Evolutionary conservation across 2,888 invertebrate species (phyloP), one percentile per base, ranked within the genome.

Genomic region (Heliconius hortense): DNA sequence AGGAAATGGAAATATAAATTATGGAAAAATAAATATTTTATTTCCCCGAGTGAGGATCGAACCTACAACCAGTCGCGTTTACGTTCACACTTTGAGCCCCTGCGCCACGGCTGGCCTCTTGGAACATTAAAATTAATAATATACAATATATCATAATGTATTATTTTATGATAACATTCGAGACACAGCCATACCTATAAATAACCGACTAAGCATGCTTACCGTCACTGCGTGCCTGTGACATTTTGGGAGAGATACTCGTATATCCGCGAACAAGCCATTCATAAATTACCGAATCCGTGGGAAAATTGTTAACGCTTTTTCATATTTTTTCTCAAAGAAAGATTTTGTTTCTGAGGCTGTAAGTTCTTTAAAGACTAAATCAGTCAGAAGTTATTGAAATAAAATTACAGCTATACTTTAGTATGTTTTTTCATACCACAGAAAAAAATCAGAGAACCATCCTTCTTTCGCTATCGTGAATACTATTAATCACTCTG

Each of bases 401-500:
- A 69, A 56, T 21, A 62, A 62, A 62, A 71, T 39, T n/a, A 62
- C 28, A 28, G 13, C 18, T 28, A 35, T 62, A 26, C 28, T n/a
- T 7, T 13, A 13, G 21, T 69, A n/a, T 48, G 48, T 59, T 35
- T 56, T 4, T 8, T 26, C 5, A 2, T 60, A 39, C 43, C 11
- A 21, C 13, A 60, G 18, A 39, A 35, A n/a, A 35, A 28, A 48
- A 48, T 18, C 21, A 21, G 8, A 48, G 48, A 48, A 21, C 48
- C 48, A 18, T 48, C 62, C 4, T 24, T 71, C 43, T 26, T 60
- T 62, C 21, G 26, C 59, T 62, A 71, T 60, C 70, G 70, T 28
- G 60, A 71, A 71, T 71, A 28, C 71, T 62, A 71, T 71, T 71
- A 26, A 71, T 71, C 71, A 71, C 21, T 21, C 26, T 71, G 71